Evolutionary conservation across 2,113 vertebrate species (phyloP), one percentile per base, ranked within the genome.

Genomic region (Collichthys lucidus): DNA sequence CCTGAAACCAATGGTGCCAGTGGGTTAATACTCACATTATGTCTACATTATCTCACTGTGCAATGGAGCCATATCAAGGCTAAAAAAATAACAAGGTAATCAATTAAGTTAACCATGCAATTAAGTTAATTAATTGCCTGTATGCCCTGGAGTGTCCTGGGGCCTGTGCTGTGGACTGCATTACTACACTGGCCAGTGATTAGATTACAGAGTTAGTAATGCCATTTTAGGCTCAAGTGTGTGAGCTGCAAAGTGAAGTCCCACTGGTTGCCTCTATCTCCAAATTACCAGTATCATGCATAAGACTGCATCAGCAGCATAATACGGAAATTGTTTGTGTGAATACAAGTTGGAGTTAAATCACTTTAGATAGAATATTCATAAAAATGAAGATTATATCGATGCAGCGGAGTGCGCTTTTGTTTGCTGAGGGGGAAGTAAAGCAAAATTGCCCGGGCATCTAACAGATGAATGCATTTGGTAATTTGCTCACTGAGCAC

Each of bases 111-210:
- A 93, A 92, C 87, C 88, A 82, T 80, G 91, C 88, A 91, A 93
- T 94, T 94, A 93, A 87, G 80, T 88, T 93, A 94, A 94, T 94
- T 91, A 94, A 94, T 94, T 91, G 91, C 88, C 88, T 90, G 91
- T 92, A 92, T 88, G 90, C 92, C 90, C 89, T 64, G 72, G 90
- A 87, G 90, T 90, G 89, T 91, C 89, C 84, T 20, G 65, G 82
- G 80, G 85, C 85, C 87, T 70, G 89, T 76, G 86, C 86, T 71
- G 84, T 84, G 90, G 89, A 85, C 87, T 70, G 42, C 86, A 80
- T 85, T 90, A 70, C 85, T 74, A 82, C 90, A 85, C 82, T 77
- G 89, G 88, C 85, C 91, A 79, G 84, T 91, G 92, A 94, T 94
- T 90, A 91, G 89, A 92, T 92, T 89, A 89, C 87, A 87, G 89